phyloP scores from a whole-genome alignment of 2,797 vertebrate genomes.

The Decapterus maruadsi region DNA sequence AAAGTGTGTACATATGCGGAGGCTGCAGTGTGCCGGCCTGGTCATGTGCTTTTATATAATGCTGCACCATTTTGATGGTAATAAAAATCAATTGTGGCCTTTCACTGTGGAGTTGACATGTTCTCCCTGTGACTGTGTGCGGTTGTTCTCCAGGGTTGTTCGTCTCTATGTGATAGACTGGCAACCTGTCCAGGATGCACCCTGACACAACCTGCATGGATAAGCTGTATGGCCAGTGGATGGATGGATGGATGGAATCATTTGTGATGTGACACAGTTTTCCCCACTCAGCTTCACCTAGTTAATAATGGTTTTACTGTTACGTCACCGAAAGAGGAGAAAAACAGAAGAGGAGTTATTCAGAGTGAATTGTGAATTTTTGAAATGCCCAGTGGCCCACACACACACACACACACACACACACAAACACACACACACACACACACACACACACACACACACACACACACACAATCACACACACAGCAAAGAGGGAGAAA shows the following conservation, averaged over 20 bases:
- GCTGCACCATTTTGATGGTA: neutral
- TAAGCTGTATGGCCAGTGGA: too few relatives aligned
- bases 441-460: slow-evolving; percentile 5
- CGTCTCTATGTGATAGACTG: too few relatives aligned
- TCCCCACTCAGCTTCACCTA: neutral
- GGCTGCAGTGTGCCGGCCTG: neutral
- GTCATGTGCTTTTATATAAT: neutral
- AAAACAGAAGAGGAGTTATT: slow-evolving; percentile 15
- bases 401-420: neutral
- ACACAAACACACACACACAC: slow-evolving; percentile 14
- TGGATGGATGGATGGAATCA: neutral
- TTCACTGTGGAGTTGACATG: too few relatives aligned
- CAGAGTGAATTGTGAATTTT: neutral
- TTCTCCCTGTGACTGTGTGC: too few relatives aligned
- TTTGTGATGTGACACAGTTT: neutral
- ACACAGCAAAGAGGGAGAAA: too few relatives aligned
- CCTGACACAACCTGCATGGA: too few relatives aligned
- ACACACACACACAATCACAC: too few relatives aligned
- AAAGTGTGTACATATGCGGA: neutral
- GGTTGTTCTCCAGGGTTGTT: too few relatives aligned
- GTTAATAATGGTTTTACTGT: neutral
- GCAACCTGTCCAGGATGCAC: too few relatives aligned
- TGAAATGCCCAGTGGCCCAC: slow-evolving; percentile 10
- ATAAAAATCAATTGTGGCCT: neutral
- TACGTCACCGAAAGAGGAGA: neutral